Conservation (phyloP, 2,888 invertebrate genomes). For the Tillus elongatus region DNA sequence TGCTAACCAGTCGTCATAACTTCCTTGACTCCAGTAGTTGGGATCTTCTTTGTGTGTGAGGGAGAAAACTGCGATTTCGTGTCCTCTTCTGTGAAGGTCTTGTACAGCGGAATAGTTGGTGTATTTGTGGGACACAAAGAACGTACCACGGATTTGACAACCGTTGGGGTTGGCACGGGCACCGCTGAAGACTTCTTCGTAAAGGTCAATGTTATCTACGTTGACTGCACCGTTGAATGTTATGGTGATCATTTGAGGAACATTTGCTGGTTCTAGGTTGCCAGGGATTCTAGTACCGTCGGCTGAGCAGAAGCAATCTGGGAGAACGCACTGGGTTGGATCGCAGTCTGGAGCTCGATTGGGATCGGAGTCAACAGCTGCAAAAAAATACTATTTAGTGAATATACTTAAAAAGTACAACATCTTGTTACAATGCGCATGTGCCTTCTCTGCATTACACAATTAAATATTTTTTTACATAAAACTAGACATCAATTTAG, state of each 20-base stretch:
- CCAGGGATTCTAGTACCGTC: conserved; percentile 86
- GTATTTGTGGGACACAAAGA: conserved; percentile 88
- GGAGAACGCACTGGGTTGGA: conserved; percentile 75
- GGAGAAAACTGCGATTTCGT: conserved; percentile 87
- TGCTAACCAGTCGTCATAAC: conserved; percentile 86
- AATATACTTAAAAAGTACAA: too few species aligned
- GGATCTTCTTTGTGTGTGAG: conserved; percentile 89
- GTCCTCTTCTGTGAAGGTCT: conserved; percentile 80
- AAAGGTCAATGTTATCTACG: conserved; percentile 85
- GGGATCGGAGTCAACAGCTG: conserved; percentile 83
- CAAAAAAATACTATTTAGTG: conserved; percentile 24
- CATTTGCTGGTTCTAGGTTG: conserved; percentile 70
- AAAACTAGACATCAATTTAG: too few species aligned
- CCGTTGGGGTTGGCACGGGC: conserved; percentile 80
- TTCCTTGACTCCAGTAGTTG: conserved; percentile 79
- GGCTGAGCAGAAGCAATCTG: conserved; percentile 89
- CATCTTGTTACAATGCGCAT: too few species aligned
- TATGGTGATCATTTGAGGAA: conserved; percentile 89
- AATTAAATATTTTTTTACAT: too few species aligned
- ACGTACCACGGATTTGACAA: conserved; percentile 80
- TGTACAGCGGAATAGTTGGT: conserved; percentile 85
- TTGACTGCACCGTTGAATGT: conserved; percentile 90
- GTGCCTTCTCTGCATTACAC: too few species aligned
- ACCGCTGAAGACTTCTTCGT: conserved; percentile 82
- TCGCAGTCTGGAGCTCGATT: conserved; percentile 89